Evolutionary conservation across 2,888 invertebrate genomes (phyloP).

Genomic region (Cephus sareptanus): DNA sequence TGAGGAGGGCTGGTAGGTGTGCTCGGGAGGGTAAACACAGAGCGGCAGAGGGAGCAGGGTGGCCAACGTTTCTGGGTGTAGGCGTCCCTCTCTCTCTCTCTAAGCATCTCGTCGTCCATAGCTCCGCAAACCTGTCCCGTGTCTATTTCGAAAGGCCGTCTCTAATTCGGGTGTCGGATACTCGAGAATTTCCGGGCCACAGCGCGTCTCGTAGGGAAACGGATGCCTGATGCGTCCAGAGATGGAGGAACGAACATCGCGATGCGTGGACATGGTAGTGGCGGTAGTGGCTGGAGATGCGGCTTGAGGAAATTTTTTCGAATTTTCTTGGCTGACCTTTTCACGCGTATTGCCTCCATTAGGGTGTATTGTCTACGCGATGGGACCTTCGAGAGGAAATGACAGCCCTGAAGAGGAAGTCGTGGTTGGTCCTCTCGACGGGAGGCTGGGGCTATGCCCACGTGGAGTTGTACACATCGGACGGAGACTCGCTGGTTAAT

Average conservation of each 20-base stretch:
- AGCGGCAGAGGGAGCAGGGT: neutral
- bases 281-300: too few relatives aligned
- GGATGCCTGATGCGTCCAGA: neutral
- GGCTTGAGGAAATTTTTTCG: neutral
- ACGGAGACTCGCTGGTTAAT: slow-evolving; percentile 17
- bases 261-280: neutral
- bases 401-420: neutral
- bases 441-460: neutral
- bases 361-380: neutral
- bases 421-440: neutral
- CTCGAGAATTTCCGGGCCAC: neutral
- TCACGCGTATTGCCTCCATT: neutral
- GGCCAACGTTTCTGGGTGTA: slow-evolving; percentile 1
- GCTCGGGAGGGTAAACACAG: neutral
- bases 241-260: neutral
- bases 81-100: slow-evolving; percentile 2
- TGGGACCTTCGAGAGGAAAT: neutral
- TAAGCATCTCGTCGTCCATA: neutral
- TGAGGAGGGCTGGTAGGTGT: neutral
- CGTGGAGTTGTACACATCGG: neutral
- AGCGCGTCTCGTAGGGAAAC: neutral
- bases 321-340: neutral
- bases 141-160: neutral
- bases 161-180: neutral
- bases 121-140: neutral